These are phyloP conservation scores for Teinopalpus imperialis DNA, from an alignment of 2,888 invertebrate species.

Conservation along the genomic window DNA sequence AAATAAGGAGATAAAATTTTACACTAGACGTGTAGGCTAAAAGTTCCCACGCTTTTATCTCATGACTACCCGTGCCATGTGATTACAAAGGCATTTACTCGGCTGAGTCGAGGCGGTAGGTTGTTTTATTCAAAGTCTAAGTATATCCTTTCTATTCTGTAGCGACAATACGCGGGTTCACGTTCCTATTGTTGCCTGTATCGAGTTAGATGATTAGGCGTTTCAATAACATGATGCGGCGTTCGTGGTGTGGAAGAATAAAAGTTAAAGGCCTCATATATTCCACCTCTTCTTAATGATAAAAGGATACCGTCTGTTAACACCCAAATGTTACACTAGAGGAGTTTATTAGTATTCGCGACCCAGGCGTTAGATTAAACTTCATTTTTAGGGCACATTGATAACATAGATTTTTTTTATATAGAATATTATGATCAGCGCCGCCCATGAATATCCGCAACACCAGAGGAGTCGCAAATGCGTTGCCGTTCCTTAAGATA, in stretches of 20 bases:
- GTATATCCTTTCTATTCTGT: slow-evolving; percentile 71
- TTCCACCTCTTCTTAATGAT: background rate
- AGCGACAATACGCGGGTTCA: slow-evolving; percentile 66
- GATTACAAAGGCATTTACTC: slow-evolving; percentile 66
- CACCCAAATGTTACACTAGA: no score
- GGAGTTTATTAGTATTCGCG: no score
- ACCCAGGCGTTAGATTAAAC: no score
- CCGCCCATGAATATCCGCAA: no score
- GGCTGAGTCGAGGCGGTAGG: slow-evolving; percentile 52
- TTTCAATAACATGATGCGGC: slow-evolving; percentile 46
- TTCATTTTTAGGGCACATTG: no score
- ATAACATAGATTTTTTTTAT: no score
- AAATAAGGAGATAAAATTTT: slow-evolving; percentile 30
- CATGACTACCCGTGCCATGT: slow-evolving; percentile 47
- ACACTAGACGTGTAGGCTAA: slow-evolving; percentile 22
- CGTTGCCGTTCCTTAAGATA: no score
- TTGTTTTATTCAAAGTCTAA: slow-evolving; percentile 66
- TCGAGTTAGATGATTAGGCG: slow-evolving; percentile 68
- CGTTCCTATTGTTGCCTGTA: slow-evolving; percentile 59
- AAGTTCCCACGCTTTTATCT: slow-evolving; percentile 47
- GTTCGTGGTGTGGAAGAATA: background rate
- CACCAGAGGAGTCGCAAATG: no score
- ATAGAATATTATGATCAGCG: no score
- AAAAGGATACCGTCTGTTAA: no score
- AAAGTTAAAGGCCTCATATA: background rate